A percentile compares a stretch with the other conserved stretches of the same genome.
phyloP scores from a whole-genome alignment of 2,888 invertebrate genomes.

The Thelaira solivaga region DNA sequence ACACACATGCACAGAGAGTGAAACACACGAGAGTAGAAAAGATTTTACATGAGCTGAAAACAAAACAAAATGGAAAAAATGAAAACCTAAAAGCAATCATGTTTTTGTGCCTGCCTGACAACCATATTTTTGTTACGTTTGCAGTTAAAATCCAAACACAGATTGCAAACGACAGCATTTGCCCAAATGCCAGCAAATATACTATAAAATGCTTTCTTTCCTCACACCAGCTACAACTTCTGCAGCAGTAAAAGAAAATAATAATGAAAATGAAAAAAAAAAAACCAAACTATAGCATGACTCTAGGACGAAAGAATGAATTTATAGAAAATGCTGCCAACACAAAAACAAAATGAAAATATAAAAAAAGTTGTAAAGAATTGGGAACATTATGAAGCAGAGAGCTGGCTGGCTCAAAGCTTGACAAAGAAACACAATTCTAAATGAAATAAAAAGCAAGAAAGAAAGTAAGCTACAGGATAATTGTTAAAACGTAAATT shows the following conservation, averaged over 20 bases:
- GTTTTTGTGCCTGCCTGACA: slow-evolving; percentile 42
- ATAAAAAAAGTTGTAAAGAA: slow-evolving; percentile 24
- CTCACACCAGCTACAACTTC: not conserved
- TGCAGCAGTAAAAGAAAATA: not conserved
- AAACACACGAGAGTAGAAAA: too few species aligned
- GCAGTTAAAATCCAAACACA: slow-evolving; percentile 30
- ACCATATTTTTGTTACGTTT: slow-evolving; percentile 41
- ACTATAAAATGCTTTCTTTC: slow-evolving; percentile 14
- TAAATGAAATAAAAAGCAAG: too few species aligned
- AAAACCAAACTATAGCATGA: not conserved
- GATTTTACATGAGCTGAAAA: slow-evolving; percentile 44
- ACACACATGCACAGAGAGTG: slow-evolving; percentile 10
- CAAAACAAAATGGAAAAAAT: slow-evolving; percentile 13
- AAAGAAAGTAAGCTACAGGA: slow-evolving; percentile 18
- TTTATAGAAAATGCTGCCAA: slow-evolving; percentile 40
- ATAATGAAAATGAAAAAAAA: too few species aligned
- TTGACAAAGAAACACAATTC: slow-evolving; percentile 38
- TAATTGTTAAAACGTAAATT: slow-evolving; percentile 25
- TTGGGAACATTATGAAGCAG: not conserved
- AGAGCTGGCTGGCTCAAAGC: slow-evolving; percentile 30
- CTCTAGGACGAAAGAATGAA: slow-evolving; percentile 18
- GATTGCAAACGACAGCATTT: slow-evolving; percentile 56
- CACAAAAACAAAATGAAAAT: not conserved
- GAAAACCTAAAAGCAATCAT: slow-evolving; percentile 43
- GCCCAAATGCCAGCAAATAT: slow-evolving; percentile 31